These are phyloP conservation scores for Pantelozetes paolii DNA, from an alignment of 2,888 invertebrate genomes.

Conservation along the genomic window DNA sequence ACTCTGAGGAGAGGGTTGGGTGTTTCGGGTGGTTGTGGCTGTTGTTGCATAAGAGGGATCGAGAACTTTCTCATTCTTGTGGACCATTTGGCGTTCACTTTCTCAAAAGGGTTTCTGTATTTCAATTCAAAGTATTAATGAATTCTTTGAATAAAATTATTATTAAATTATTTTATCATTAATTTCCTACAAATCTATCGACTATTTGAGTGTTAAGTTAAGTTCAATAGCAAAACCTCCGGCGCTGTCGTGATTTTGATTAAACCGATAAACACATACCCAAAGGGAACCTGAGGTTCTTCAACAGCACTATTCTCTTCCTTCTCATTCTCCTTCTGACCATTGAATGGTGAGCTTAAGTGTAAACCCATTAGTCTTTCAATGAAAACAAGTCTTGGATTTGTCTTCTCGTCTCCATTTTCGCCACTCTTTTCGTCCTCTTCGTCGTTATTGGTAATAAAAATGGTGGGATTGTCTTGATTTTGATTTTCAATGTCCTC, in stretches of 20 bases:
- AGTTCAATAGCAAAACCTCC: too few species aligned
- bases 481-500: conserved; percentile 31
- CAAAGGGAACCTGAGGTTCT: conserved; percentile 14
- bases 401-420: not conserved
- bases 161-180: too few species aligned
- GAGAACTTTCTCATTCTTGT: conserved; percentile 40
- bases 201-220: too few species aligned
- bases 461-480: not conserved
- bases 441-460: not conserved
- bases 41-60: conserved; percentile 36
- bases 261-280: conserved; percentile 2
- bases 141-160: too few species aligned
- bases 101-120: conserved; percentile 37
- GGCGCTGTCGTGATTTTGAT: too few species aligned
- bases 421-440: conserved; percentile 18
- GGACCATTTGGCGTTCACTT: conserved; percentile 42
- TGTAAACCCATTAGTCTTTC: conserved; percentile 44
- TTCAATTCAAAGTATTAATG: too few species aligned
- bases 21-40: conserved; percentile 20
- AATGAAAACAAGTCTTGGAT: conserved; percentile 44
- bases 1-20: conserved; percentile 42
- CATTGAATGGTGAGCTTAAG: conserved; percentile 29
- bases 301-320: conserved; percentile 30
- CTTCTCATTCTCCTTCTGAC: not conserved
- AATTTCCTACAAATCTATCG: too few species aligned